Base-by-base conservation (phyloP, 1,140 invertebrate genomes). In the Sipha flava region DNA sequence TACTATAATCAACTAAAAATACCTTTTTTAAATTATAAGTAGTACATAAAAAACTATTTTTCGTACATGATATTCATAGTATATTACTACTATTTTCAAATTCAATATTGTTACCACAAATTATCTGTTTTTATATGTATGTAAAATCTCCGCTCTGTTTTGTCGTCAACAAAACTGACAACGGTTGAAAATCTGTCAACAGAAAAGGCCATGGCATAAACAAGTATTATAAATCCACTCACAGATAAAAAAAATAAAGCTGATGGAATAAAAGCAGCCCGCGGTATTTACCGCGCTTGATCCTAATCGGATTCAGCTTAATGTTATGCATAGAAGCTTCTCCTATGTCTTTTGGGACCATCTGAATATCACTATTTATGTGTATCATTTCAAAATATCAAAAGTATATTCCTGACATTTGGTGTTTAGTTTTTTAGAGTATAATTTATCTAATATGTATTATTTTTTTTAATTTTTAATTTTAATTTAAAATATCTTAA, bases 191-290 rank as follows among this genome's bases (percentile, higher is more conserved):
- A 72, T n/a, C 45, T 49, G 68, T 72, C 68, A 72, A 29, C 68
- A 26, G 10, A 52, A 49, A 49, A 49, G 68, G 16, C 45, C n/a
- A 66, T 12, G 18, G 68, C 26, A 52, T 31, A 72, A 72, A 72
- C 47, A 72, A 72, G 68, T 52, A 72, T 72, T 72, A 52, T 52
- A 72, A 72, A 72, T 49, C 68, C 68, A 72, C 68, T 72, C 68
- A 47, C 43, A 72, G 43, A 72, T 37, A 62, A 14, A 49, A 72
- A 70, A 72, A 72, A 47, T 31, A 52, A 34, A 54, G 29, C 70
- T 34, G 12, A 75, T 54, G 70, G 29, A 54, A 75, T 54, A 54
- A 75, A 75, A 75, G 70, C 47, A 52, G 29, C 70, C 70, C 47
- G 29, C 29, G 47, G 47, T 75, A 75, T 75, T 54, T 75, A 75